Evolutionary conservation across 2,888 invertebrate species (phyloP).

Genomic region (Pheosia tremula): DNA sequence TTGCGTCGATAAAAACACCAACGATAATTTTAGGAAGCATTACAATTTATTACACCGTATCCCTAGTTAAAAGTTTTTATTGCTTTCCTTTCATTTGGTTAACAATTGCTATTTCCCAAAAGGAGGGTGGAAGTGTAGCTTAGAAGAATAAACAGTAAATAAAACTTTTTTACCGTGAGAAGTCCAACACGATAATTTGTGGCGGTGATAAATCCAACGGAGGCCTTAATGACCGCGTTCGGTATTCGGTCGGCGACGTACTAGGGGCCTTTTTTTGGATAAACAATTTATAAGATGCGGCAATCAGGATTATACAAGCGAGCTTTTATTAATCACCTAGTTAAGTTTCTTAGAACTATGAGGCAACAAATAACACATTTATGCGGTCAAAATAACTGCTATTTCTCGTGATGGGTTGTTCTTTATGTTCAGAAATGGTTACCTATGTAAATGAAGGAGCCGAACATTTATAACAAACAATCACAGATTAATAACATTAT

Average conservation of each 20-base stretch:
- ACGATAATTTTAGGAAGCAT: conserved; percentile 39
- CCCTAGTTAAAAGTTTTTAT: conserved; percentile 50
- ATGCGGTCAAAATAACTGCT: conserved; percentile 20
- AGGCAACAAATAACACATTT: conserved; percentile 36
- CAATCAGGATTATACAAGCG: conserved; percentile 46
- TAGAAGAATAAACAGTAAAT: conserved; percentile 43
- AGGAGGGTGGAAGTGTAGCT: conserved; percentile 34
- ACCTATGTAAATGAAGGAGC: conserved; percentile 41
- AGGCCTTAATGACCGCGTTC: conserved; percentile 49
- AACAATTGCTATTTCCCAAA: conserved; percentile 31
- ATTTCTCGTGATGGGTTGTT: conserved; percentile 33
- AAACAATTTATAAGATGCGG: conserved; percentile 48
- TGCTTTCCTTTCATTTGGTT: conserved; percentile 39
- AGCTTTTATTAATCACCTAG: conserved; percentile 45
- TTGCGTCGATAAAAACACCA: conserved; percentile 29
- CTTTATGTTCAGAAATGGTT: conserved; percentile 25
- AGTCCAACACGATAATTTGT: conserved; percentile 49
- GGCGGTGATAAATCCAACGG: conserved; percentile 50
- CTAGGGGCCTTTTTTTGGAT: conserved; percentile 45
- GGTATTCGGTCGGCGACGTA: conserved; percentile 45
- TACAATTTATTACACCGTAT: conserved; percentile 44
- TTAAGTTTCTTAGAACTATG: conserved; percentile 45
- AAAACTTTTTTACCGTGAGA: conserved; percentile 33
- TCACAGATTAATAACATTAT: conserved; percentile 24
- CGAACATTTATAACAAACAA: conserved; percentile 30